Evolutionary conservation across 2,888 invertebrate species (phyloP).

Genomic region (Aphodius granarius): DNA sequence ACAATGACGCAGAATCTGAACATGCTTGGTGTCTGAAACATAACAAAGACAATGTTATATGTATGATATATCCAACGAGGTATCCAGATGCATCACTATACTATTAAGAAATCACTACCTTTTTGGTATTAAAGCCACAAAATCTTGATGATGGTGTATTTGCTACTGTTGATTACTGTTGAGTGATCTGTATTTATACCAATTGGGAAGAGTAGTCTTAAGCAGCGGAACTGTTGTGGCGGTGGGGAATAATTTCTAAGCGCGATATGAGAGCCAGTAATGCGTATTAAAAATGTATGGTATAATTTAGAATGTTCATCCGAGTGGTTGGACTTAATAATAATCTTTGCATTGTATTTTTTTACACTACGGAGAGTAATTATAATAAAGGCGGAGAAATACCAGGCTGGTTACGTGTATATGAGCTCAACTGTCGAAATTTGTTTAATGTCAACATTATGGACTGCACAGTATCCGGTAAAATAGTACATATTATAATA

Average conservation of each 20-base stretch:
- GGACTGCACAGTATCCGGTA: background rate
- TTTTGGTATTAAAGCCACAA: background rate
- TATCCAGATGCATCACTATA: background rate
- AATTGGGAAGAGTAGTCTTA: conserved; percentile 4
- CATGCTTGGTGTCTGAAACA: conserved; percentile 28
- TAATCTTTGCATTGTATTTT: conserved; percentile 7
- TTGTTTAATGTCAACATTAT: background rate
- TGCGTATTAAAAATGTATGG: conserved; percentile 11
- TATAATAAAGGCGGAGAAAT: conserved; percentile 1
- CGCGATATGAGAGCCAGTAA: background rate
- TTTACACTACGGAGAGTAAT: conserved; percentile 9
- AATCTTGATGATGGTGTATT: conserved; percentile 16
- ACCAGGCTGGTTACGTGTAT: background rate
- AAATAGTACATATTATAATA: background rate
- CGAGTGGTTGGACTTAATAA: conserved; percentile 20
- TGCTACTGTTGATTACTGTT: conserved; percentile 18
- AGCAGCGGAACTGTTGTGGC: conserved; percentile 15
- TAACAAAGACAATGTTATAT: background rate
- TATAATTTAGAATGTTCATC: conserved; percentile 24
- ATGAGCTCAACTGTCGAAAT: background rate
- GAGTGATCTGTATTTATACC: conserved; percentile 21
- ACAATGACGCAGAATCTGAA: conserved; percentile 30
- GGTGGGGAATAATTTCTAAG: conserved; percentile 11
- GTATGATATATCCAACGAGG: background rate
- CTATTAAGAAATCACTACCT: background rate